These are phyloP conservation scores for Lepidostoma basale DNA, from an alignment of 1,140 invertebrate species.

Conservation along the genomic window DNA sequence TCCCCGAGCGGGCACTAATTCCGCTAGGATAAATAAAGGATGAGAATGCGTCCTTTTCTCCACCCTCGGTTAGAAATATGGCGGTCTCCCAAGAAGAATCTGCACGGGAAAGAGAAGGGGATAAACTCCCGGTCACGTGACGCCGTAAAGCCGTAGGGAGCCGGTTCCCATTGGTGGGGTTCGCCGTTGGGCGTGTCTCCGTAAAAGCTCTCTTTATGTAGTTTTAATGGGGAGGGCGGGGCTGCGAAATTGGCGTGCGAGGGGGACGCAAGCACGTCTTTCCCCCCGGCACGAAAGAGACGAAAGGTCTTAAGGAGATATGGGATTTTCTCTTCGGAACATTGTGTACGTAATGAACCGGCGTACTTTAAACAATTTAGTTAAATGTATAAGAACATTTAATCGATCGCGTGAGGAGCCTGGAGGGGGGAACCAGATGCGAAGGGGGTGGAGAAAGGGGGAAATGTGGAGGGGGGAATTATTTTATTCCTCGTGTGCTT, in stretches of 20 bases:
- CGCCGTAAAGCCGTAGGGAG: background rate
- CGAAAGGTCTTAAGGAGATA: background rate
- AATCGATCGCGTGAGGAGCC: conserved; percentile 41
- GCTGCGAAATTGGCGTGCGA: conserved; percentile 17
- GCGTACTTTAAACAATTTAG: conserved; percentile 46
- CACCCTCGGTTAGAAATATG: conserved; percentile 35
- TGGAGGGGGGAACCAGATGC: background rate
- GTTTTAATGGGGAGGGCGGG: conserved; percentile 41
- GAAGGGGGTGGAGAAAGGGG: background rate
- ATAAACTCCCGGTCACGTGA: conserved; percentile 1
- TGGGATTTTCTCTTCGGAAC: background rate
- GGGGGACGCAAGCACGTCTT: background rate
- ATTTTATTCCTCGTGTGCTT: background rate
- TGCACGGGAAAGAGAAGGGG: conserved; percentile 4
- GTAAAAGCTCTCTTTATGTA: conserved; percentile 35
- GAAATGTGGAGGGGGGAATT: background rate
- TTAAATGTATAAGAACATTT: conserved; percentile 47
- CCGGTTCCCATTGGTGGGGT: conserved; percentile 34
- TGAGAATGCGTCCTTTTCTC: conserved; percentile 22
- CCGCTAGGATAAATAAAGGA: conserved; percentile 43
- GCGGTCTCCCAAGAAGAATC: conserved; percentile 21
- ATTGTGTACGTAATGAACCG: conserved; percentile 42
- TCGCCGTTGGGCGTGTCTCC: conserved; percentile 20
- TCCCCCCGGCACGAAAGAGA: background rate
- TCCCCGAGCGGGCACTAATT: conserved; percentile 1